Conservation (phyloP, 1,140 invertebrate genomes). For the Drosophila kikkawai region DNA sequence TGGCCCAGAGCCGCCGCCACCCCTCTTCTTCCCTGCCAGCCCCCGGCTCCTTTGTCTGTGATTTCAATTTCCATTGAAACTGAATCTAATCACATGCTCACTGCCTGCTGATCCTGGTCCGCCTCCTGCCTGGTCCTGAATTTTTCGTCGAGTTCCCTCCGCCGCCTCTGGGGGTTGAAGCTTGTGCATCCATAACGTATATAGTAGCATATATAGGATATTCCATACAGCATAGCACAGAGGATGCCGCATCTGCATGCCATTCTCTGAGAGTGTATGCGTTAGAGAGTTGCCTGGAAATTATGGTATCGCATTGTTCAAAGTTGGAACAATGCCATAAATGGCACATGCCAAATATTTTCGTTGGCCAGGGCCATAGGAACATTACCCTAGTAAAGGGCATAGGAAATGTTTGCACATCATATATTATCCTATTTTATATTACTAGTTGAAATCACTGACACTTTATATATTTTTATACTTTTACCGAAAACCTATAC, state of each 20-base stretch:
- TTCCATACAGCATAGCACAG: slow-evolving; percentile 48
- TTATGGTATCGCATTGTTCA: slow-evolving; percentile 75
- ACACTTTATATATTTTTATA: background rate
- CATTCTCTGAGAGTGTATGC: slow-evolving; percentile 33
- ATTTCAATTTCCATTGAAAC: slow-evolving; percentile 84
- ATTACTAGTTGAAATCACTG: background rate
- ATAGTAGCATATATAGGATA: slow-evolving; percentile 33
- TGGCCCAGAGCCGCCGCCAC: slow-evolving; percentile 30
- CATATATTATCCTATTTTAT: background rate
- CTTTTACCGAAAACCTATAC: background rate
- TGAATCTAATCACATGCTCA: slow-evolving; percentile 81
- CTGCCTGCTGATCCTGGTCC: slow-evolving; percentile 68
- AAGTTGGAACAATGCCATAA: slow-evolving; percentile 77
- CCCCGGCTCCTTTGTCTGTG: slow-evolving; percentile 66
- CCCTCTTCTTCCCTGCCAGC: slow-evolving; percentile 5
- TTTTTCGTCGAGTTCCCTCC: slow-evolving; percentile 6
- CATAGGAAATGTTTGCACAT: background rate
- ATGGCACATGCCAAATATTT: slow-evolving; percentile 83
- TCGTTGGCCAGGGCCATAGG: slow-evolving; percentile 21
- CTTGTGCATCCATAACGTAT: slow-evolving; percentile 28
- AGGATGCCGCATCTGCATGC: slow-evolving; percentile 65
- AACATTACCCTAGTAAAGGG: slow-evolving; percentile 31
- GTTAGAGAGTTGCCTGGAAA: slow-evolving; percentile 63
- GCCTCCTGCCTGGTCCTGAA: slow-evolving; percentile 30
- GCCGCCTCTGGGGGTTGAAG: slow-evolving; percentile 48